phyloP scores from a whole-genome alignment of 2,888 invertebrate species.

The Agriopis marginaria region DNA sequence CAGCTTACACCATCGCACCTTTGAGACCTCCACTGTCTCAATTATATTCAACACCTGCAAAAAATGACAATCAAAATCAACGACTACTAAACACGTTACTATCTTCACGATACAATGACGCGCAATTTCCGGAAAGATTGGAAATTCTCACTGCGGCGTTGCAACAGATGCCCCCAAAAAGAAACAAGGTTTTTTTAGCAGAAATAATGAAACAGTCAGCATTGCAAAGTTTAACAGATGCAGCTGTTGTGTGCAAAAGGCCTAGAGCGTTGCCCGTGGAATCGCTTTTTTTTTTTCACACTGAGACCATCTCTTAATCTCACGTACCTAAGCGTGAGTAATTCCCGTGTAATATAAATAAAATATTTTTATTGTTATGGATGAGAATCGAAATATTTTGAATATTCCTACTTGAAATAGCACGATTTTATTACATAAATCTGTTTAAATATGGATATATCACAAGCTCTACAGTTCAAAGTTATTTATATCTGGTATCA shows the following conservation, averaged over 20 bases:
- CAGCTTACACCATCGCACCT: slow-evolving; percentile 23
- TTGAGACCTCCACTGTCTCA: slow-evolving; percentile 15
- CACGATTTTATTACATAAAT: slow-evolving; percentile 19
- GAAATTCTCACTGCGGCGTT: slow-evolving; percentile 50
- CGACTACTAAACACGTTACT: slow-evolving; percentile 32
- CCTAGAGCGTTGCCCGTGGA: slow-evolving; percentile 7
- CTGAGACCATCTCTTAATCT: too few relatives aligned
- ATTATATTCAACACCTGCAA: slow-evolving; percentile 1
- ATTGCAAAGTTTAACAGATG: slow-evolving; percentile 56
- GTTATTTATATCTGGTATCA: slow-evolving; percentile 11
- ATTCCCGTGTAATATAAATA: too few relatives aligned
- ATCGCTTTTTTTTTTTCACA: too few relatives aligned
- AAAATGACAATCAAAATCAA: slow-evolving; percentile 29
- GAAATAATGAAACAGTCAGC: slow-evolving; percentile 59
- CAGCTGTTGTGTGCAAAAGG: slow-evolving; percentile 50
- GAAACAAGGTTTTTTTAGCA: slow-evolving; percentile 51
- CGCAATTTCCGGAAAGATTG: slow-evolving; percentile 51
- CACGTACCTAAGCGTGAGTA: too few relatives aligned
- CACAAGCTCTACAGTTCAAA: background rate
- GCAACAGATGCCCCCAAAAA: slow-evolving; percentile 49
- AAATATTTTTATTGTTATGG: background rate
- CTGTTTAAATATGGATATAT: slow-evolving; percentile 18
- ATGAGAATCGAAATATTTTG: slow-evolving; percentile 16
- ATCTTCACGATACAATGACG: slow-evolving; percentile 21
- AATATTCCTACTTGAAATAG: slow-evolving; percentile 3